These are phyloP conservation scores for Diorhabda carinulata DNA, from an alignment of 1,140 invertebrate species.

Conservation along the genomic window DNA sequence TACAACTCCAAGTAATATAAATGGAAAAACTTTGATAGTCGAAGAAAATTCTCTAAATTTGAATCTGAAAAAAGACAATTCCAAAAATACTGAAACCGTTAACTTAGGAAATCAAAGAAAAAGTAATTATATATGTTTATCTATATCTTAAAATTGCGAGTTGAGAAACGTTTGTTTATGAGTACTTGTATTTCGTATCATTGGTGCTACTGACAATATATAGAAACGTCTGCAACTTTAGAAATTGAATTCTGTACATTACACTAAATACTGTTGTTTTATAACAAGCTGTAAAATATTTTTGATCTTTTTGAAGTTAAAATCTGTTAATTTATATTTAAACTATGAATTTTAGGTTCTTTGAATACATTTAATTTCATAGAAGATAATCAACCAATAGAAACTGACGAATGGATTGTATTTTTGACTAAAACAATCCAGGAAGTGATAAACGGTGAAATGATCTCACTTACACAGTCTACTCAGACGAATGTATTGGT, in stretches of 20 bases:
- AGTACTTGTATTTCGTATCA: too few species aligned
- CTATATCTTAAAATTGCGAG: too few species aligned
- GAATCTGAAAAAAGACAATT: background rate
- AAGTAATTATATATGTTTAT: background rate
- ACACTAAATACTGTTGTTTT: too few species aligned
- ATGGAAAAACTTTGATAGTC: background rate
- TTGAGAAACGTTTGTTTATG: too few species aligned
- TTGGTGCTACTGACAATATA: too few species aligned
- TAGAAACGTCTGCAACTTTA: too few species aligned
- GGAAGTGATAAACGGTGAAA: slow-evolving; percentile 70
- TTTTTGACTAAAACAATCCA: slow-evolving; percentile 66
- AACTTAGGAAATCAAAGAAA: background rate
- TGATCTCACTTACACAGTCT: slow-evolving; percentile 65
- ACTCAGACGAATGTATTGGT: slow-evolving; percentile 65
- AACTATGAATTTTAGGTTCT: slow-evolving; percentile 19
- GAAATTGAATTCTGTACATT: too few species aligned
- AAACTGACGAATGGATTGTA: slow-evolving; percentile 79
- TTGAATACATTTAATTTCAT: slow-evolving; percentile 41
- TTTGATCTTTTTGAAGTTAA: too few species aligned
- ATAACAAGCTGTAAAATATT: too few species aligned
- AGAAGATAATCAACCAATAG: slow-evolving; percentile 59
- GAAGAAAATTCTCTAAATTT: slow-evolving; percentile 1
- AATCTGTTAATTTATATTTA: too few species aligned
- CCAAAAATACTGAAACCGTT: background rate
- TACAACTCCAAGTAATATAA: background rate